phyloP scores from a whole-genome alignment of 2,888 invertebrate genomes.

The Microdon myrmicae region DNA sequence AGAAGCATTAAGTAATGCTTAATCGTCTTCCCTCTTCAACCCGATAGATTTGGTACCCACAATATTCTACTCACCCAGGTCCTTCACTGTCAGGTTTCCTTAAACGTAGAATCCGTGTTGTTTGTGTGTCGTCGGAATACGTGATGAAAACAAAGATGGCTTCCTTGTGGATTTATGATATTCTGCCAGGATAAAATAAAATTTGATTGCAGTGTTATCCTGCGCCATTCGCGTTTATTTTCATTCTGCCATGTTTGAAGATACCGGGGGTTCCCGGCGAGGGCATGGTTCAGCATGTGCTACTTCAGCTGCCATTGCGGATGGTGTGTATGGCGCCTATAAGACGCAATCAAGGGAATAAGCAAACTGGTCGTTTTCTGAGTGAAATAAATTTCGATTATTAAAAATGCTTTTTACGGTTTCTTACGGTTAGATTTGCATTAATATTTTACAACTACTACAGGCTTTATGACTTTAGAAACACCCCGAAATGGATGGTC shows the following conservation, averaged over 20 bases:
- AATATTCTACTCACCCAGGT: constrained; percentile 8
- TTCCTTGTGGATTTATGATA: constrained; percentile 51
- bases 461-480: constrained; percentile 8
- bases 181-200: constrained; percentile 35
- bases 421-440: constrained; percentile 29
- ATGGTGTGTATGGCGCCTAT: too few relatives aligned
- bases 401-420: constrained; percentile 36
- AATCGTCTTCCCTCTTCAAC: constrained; percentile 32
- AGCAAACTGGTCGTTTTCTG: too few relatives aligned
- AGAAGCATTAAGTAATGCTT: constrained; percentile 49
- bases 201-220: constrained; percentile 49
- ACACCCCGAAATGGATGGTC: constrained; percentile 5
- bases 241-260: neutral
- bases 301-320: too few relatives aligned
- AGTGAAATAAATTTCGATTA: constrained; percentile 43
- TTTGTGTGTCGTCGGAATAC: constrained; percentile 33
- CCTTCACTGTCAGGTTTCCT: too few relatives aligned
- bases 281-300: neutral
- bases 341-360: too few relatives aligned
- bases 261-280: too few relatives aligned
- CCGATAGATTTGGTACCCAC: neutral
- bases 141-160: constrained; percentile 52
- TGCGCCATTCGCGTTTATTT: constrained; percentile 27
- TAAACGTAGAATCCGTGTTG: constrained; percentile 18
- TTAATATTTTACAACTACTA: constrained; percentile 43